Base-by-base conservation (phyloP, 2,888 invertebrate species). In the Tetanocera ferruginea region DNA sequence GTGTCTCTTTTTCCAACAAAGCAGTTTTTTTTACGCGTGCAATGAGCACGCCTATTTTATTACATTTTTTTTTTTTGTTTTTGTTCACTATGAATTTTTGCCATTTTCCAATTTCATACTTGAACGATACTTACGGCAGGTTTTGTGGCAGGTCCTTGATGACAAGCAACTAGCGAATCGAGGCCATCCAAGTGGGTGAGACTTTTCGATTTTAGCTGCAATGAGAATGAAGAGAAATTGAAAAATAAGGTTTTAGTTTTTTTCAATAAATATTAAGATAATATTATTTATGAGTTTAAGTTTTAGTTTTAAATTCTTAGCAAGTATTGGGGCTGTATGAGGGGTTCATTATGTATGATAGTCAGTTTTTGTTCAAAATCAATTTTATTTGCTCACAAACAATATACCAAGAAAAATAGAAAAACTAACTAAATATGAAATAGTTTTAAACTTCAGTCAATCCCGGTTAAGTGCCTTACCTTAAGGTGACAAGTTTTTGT, bases 161-260 rank as follows among this genome's bases (percentile, higher is more conserved):
- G 87, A 83, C 88, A 87, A 74, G 88, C 85, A 82, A 88, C 84
- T 84, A 88, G 86, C 78, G 91, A 90, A 86, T 94, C 93, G 86
- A 94, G 90, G 82, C 92, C 92, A 91, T 94, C 94, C 88, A 94
- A 91, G 88, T 94, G 94, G 82, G 93, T 94, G 86, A 94, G 91
- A 88, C 94, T 94, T 88, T 94, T 92, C 81, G 94, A 94, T 87
- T 94, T 94, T 85, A 94, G 92, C 94, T 94, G 91, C 17, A 91
- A 91, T 76, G 71, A 81, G 73, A 78, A 11, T 66, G 49, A 72
- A 67, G 19, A 73, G 66, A 79, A 70, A 72, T n/a, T n/a, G 25
- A 78, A n/a, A 67, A 64, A 79, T 8, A 23, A 17, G 19, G 11
- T 8, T 55, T 55, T 52, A 6, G 1, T 55, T 55, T 6, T 19